A percentile compares a stretch with the other conserved stretches of the same genome.
phyloP scores from a whole-genome alignment of 2,888 invertebrate species.

The Erpobdella octoculata region DNA sequence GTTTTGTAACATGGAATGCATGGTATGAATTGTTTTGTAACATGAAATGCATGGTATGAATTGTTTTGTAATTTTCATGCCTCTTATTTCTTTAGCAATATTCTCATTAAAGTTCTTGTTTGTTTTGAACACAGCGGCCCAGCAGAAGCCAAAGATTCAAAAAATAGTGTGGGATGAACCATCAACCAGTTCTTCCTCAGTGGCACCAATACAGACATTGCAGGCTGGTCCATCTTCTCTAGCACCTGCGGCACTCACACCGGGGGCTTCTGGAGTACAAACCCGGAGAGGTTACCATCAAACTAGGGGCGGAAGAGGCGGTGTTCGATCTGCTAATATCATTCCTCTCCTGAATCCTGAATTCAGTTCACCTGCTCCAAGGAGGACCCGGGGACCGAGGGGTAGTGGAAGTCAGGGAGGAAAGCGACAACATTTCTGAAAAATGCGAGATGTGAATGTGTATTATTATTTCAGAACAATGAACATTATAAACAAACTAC shows the following conservation, averaged over 20 bases:
- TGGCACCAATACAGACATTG: background rate
- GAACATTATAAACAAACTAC: no score
- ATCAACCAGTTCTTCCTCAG: background rate
- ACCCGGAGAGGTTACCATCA: background rate
- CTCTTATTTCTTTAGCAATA: no score
- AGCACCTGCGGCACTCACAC: background rate
- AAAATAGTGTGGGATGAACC: constrained; percentile 36
- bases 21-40: no score
- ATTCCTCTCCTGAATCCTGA: background rate
- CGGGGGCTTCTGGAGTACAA: constrained; percentile 19
- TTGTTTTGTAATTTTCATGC: no score
- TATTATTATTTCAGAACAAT: background rate
- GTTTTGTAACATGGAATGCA: no score
- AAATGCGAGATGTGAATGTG: background rate
- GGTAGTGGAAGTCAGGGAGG: background rate
- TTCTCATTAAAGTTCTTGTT: no score
- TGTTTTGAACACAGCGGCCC: no score
- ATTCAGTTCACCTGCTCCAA: background rate
- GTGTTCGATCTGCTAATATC: background rate
- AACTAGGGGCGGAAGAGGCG: background rate
- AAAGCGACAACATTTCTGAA: background rate
- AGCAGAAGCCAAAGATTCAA: constrained; percentile 33
- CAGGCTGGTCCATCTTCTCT: background rate
- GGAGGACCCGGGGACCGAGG: background rate
- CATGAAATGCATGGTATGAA: no score